phyloP scores from a whole-genome alignment of 2,797 vertebrate genomes.

The Psittacula echo region DNA sequence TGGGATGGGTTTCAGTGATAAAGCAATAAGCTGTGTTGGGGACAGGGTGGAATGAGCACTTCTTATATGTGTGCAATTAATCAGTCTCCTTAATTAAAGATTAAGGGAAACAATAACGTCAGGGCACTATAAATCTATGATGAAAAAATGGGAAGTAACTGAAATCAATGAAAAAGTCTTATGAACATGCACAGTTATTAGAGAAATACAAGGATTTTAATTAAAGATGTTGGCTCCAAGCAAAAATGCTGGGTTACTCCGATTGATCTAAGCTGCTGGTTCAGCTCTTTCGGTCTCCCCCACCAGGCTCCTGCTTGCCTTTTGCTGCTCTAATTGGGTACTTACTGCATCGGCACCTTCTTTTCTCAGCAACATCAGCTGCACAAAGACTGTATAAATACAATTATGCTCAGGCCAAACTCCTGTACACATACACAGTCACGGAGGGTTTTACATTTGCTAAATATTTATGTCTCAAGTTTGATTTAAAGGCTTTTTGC shows the following conservation, averaged over 20 bases:
- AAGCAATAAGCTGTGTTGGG: background rate
- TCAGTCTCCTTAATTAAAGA: background rate
- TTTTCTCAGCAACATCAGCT: constrained; percentile 32
- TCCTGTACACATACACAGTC: background rate
- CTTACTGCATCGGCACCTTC: constrained; percentile 31
- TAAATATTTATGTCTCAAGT: background rate
- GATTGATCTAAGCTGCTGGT: constrained; percentile 69
- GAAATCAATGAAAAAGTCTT: constrained; percentile 75
- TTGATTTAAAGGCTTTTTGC: background rate
- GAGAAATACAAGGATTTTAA: constrained; percentile 76
- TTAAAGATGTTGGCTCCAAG: constrained; percentile 73
- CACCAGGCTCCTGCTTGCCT: background rate
- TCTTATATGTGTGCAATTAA: background rate
- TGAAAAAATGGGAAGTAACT: constrained; percentile 61
- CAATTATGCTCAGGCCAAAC: background rate
- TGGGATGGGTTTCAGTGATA: background rate
- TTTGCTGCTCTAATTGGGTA: constrained; percentile 53
- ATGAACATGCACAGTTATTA: constrained; percentile 73
- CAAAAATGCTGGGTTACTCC: constrained; percentile 42
- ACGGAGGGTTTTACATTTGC: background rate
- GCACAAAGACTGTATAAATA: constrained; percentile 34
- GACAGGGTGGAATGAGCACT: background rate
- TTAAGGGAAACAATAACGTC: background rate
- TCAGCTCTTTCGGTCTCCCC: constrained; percentile 63
- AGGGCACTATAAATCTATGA: constrained; percentile 33